A percentile compares a stretch with the other conserved stretches of the same genome.
phyloP scores from a whole-genome alignment of 2,113 vertebrate genomes.

The Cebidichthys violaceus region DNA sequence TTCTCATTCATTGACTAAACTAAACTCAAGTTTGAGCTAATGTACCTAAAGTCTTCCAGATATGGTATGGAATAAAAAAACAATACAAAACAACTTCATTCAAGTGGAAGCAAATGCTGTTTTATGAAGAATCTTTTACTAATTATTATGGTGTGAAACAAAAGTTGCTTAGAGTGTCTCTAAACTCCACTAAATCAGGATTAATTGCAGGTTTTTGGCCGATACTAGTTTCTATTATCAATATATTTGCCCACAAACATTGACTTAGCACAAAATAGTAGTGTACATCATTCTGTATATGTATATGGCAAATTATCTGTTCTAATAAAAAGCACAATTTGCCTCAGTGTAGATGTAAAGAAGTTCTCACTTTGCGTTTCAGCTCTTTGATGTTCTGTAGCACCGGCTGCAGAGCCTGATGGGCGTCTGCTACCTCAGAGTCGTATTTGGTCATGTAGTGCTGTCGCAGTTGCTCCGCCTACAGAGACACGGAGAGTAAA shows the following conservation, averaged over 20 bases:
- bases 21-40: neutral
- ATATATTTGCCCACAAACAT: neutral
- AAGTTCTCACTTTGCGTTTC: slow-evolving; percentile 89
- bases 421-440: slow-evolving; percentile 93
- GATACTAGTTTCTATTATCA: neutral
- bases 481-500: neutral
- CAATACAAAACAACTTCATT: no score
- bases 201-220: neutral
- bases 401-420: slow-evolving; percentile 92
- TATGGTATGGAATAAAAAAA: neutral
- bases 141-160: neutral
- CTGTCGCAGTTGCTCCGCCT: slow-evolving; percentile 94
- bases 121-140: no score
- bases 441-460: slow-evolving; percentile 99
- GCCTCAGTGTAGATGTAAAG: slow-evolving; percentile 10
- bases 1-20: neutral
- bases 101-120: no score
- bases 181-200: neutral
- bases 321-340: neutral
- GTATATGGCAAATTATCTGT: neutral
- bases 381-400: slow-evolving; percentile 92
- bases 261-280: no score
- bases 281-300: neutral
- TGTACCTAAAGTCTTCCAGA: neutral
- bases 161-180: neutral